A percentile compares a stretch with the other conserved stretches of the same genome.
Conservation (phyloP, 2,888 invertebrate species). For the Mylabris sibirica region DNA sequence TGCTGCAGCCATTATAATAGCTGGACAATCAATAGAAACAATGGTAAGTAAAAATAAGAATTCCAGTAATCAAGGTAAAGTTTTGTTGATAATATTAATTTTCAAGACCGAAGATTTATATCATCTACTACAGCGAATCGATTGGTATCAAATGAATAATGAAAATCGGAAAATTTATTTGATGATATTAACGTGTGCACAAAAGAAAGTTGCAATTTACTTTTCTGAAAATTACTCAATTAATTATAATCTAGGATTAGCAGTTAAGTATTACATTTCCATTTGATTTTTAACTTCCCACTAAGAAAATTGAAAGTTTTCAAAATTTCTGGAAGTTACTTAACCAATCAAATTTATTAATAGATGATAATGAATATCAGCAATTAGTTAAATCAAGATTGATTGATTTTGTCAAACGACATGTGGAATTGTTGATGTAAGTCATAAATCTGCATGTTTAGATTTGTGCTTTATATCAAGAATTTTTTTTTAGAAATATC, state of each 20-base stretch:
- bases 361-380: neutral
- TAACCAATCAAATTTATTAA: neutral
- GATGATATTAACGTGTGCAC: neutral
- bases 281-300: too few species aligned
- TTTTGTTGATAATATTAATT: neutral
- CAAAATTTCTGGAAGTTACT: too few species aligned
- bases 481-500: too few species aligned
- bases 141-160: neutral
- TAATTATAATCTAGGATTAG: neutral
- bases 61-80: too few species aligned
- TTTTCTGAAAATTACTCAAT: neutral
- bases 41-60: neutral
- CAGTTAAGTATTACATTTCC: neutral
- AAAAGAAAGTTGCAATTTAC: neutral
- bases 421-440: neutral
- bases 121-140: neutral
- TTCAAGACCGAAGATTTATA: neutral
- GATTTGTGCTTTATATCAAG: neutral
- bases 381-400: neutral
- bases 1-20: neutral
- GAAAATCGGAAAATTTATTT: neutral
- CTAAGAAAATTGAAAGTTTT: too few species aligned
- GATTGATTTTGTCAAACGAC: neutral
- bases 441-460: neutral
- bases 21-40: neutral